These are phyloP conservation scores for Amphimallon solstitiale DNA, from an alignment of 2,888 invertebrate species.

Conservation along the genomic window DNA sequence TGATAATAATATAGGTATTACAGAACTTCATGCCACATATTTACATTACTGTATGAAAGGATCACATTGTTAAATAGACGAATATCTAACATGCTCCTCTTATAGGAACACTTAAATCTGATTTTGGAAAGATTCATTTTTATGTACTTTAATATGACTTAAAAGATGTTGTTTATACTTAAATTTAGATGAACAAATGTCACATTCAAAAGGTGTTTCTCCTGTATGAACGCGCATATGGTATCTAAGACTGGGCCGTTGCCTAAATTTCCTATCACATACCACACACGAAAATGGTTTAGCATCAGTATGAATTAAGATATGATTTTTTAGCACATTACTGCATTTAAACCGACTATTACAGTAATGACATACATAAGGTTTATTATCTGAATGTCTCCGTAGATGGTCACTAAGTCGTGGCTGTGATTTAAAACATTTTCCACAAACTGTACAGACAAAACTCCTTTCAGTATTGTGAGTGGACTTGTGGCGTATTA, in stretches of 20 bases:
- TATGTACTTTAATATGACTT: no score
- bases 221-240: background rate
- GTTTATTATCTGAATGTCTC: background rate
- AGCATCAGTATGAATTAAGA: background rate
- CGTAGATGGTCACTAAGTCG: background rate
- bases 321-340: background rate
- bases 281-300: background rate
- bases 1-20: no score
- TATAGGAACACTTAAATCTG: no score
- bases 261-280: background rate
- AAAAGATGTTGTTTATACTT: no score
- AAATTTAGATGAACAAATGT: background rate
- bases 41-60: no score
- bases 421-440: background rate
- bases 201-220: background rate
- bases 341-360: background rate
- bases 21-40: no score
- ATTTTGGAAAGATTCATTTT: no score
- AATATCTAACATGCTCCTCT: no score
- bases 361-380: background rate
- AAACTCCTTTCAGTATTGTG: constrained; percentile 1
- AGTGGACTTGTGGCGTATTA: background rate
- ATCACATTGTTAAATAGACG: no score
- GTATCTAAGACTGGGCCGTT: background rate
- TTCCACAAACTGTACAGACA: background rate